Conservation (phyloP, 2,797 vertebrate genomes). For the Tenualosa thibaudeaui region DNA sequence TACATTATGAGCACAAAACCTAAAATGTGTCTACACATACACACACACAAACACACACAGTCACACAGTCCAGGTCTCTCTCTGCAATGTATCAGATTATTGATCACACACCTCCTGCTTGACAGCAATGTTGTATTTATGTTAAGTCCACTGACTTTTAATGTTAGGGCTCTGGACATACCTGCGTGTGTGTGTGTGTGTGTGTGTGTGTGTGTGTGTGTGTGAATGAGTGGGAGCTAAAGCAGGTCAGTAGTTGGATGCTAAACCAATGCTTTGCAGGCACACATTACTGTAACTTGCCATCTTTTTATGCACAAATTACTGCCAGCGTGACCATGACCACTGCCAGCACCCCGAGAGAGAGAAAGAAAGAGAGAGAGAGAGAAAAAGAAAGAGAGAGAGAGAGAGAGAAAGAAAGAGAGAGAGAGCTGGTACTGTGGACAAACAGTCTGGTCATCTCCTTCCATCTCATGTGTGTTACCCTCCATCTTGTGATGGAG, state of each 20-base stretch:
- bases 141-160: neutral
- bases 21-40: neutral
- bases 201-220: slow-evolving; percentile 18
- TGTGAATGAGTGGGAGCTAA: neutral
- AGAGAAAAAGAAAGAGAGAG: slow-evolving; percentile 2
- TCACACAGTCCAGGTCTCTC: neutral
- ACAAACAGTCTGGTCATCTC: no score
- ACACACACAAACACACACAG: neutral
- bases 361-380: neutral
- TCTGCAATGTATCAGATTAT: neutral
- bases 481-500: no score
- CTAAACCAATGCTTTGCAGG: no score
- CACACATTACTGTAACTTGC: neutral
- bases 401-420: slow-evolving; percentile 26
- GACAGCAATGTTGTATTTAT: neutral
- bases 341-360: neutral
- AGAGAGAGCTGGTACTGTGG: neutral
- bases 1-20: neutral
- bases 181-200: neutral
- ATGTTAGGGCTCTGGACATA: neutral
- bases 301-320: neutral
- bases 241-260: neutral
- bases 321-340: neutral
- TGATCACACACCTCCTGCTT: neutral
- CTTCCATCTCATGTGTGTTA: no score